Conservation (phyloP, 2,888 invertebrate species). For the Danaus chrysippus region DNA sequence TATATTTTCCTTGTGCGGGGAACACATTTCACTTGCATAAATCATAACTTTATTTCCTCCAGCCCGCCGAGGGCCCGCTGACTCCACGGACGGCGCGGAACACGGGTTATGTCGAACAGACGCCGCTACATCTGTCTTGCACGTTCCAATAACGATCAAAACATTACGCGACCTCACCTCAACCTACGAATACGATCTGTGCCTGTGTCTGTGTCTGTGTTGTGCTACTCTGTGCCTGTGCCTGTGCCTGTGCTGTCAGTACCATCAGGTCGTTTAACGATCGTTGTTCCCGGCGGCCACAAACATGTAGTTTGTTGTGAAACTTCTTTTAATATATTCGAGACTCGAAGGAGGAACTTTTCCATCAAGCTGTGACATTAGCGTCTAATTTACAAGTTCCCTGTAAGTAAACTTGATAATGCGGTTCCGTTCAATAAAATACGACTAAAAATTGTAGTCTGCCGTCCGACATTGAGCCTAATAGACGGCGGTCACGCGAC, state of each 20-base stretch:
- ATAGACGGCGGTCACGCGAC: slow-evolving; percentile 35
- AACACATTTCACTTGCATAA: slow-evolving; percentile 61
- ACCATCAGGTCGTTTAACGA: background rate
- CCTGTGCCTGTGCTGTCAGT: background rate
- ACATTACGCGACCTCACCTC: background rate
- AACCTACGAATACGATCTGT: too few relatives aligned
- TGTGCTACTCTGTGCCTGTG: too few relatives aligned
- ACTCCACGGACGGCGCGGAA: slow-evolving; percentile 39
- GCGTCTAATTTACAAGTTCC: slow-evolving; percentile 31
- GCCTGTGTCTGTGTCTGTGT: too few relatives aligned
- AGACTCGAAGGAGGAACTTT: background rate
- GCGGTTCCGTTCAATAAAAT: slow-evolving; percentile 33
- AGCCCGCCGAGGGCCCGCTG: slow-evolving; percentile 40
- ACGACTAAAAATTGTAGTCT: slow-evolving; percentile 36
- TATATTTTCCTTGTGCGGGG: slow-evolving; percentile 42
- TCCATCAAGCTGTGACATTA: slow-evolving; percentile 22
- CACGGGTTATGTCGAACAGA: slow-evolving; percentile 38
- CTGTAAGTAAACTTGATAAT: slow-evolving; percentile 33
- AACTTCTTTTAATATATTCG: background rate
- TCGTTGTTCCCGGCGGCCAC: background rate
- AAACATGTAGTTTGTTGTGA: background rate
- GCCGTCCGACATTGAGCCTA: slow-evolving; percentile 34
- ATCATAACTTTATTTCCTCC: slow-evolving; percentile 63
- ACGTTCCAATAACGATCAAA: slow-evolving; percentile 14
- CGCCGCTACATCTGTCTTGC: slow-evolving; percentile 26